These are phyloP conservation scores for Unio pictorum DNA, from an alignment of 2,888 invertebrate species.

Conservation along the genomic window DNA sequence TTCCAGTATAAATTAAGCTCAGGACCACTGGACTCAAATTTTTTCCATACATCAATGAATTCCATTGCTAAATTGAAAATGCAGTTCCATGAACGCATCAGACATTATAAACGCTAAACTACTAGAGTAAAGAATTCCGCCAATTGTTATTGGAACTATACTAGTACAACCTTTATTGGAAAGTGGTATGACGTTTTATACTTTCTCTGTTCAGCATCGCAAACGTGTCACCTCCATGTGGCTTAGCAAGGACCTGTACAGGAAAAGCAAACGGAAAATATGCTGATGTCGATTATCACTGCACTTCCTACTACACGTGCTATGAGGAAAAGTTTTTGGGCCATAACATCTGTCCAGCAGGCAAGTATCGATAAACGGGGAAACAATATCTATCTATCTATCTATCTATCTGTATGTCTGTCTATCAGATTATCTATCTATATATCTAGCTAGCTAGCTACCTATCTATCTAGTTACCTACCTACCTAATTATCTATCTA, in stretches of 20 bases:
- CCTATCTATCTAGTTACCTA: too few species aligned
- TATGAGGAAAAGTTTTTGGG: conserved; percentile 47
- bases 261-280: conserved; percentile 43
- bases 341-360: conserved; percentile 52
- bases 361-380: conserved; percentile 24
- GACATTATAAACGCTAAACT: too few species aligned
- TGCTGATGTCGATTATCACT: conserved; percentile 49
- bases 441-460: too few species aligned
- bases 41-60: too few species aligned
- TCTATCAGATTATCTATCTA: too few species aligned
- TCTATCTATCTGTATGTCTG: too few species aligned
- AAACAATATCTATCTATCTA: too few species aligned
- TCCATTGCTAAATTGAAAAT: too few species aligned
- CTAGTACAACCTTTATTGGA: not conserved
- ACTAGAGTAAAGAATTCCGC: not conserved
- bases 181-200: not conserved
- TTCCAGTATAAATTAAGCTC: too few species aligned
- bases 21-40: too few species aligned
- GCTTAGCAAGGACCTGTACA: conserved; percentile 45
- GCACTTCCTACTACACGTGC: conserved; percentile 57
- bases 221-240: conserved; percentile 51
- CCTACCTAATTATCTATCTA: too few species aligned
- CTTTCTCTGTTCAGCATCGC: conserved; percentile 28
- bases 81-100: too few species aligned
- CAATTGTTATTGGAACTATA: not conserved